These are phyloP conservation scores for Dromaius novaehollandiae DNA, from an alignment of 2,113 vertebrate genomes.

Conservation along the genomic window DNA sequence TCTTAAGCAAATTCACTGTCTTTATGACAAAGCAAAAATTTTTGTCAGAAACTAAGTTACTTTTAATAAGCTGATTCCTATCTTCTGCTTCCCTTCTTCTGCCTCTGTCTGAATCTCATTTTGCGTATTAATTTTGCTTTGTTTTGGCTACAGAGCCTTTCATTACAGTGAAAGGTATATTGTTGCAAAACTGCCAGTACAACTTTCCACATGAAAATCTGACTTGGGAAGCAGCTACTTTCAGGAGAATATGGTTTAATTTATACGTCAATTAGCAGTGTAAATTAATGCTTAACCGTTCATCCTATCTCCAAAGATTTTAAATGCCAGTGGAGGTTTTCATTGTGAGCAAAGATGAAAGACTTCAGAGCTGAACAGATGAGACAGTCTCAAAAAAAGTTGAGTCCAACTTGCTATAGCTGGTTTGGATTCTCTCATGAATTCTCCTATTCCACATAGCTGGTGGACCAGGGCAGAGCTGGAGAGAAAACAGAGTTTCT, in stretches of 20 bases:
- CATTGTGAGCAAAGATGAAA: conserved; percentile 43
- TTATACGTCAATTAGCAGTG: conserved; percentile 63
- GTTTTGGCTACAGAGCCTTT: not conserved
- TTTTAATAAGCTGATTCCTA: not conserved
- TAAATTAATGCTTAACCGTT: conserved; percentile 57
- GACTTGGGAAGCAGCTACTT: not conserved
- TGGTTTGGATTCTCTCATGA: not conserved
- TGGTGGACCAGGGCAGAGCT: not conserved
- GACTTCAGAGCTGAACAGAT: conserved; percentile 2
- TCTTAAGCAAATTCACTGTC: not conserved
- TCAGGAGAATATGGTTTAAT: conserved; percentile 28
- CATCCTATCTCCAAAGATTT: conserved; percentile 32
- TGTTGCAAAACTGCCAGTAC: not conserved
- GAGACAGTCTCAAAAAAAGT: not conserved
- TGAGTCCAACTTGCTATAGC: not conserved
- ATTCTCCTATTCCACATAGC: not conserved
- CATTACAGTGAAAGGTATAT: not conserved
- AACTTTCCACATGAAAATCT: not conserved
- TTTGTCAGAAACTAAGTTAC: not conserved
- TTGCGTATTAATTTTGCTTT: not conserved
- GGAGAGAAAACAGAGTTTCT: not conserved
- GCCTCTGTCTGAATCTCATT: not conserved
- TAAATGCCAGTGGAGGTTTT: conserved; percentile 3
- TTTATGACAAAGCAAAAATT: not conserved
- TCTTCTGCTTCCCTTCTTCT: not conserved